phyloP scores from a whole-genome alignment of 2,888 invertebrate species.

The Plemyria rubiginata region DNA sequence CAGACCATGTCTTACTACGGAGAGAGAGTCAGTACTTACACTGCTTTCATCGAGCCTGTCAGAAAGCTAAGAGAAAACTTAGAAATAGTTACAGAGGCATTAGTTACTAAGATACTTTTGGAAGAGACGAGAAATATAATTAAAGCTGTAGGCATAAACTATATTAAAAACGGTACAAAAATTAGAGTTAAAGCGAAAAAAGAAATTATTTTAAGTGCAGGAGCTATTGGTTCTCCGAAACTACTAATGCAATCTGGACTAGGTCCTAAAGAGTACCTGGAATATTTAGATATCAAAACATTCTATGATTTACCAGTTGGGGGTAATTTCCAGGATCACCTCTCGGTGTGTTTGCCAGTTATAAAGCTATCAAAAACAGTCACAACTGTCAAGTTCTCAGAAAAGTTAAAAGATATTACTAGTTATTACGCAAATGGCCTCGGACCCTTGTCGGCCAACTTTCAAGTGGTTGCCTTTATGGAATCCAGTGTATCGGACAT shows the following conservation, averaged over 20 bases:
- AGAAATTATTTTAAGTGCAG: constrained; percentile 75
- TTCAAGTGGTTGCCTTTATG: constrained; percentile 74
- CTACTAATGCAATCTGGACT: constrained; percentile 77
- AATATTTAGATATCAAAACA: constrained; percentile 70
- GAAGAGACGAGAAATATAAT: constrained; percentile 54
- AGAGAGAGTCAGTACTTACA: constrained; percentile 76
- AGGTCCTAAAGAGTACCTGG: constrained; percentile 75
- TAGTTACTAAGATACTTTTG: constrained; percentile 71
- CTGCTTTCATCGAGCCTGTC: constrained; percentile 76
- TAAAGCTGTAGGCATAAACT: constrained; percentile 66
- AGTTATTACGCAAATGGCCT: constrained; percentile 70
- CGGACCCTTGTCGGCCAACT: constrained; percentile 77
- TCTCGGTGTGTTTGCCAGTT: constrained; percentile 76
- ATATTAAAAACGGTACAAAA: constrained; percentile 74
- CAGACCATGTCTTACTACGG: constrained; percentile 77
- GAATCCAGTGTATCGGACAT: constrained; percentile 73
- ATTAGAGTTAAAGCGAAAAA: constrained; percentile 58
- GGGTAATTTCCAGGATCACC: constrained; percentile 77
- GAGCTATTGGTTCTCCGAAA: constrained; percentile 76
- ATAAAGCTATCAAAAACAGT: constrained; percentile 69
- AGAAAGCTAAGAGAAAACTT: constrained; percentile 69
- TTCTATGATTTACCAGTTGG: constrained; percentile 73
- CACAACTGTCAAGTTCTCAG: constrained; percentile 66
- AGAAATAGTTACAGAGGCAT: constrained; percentile 67
- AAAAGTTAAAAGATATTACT: constrained; percentile 75